phyloP scores from a whole-genome alignment of 2,888 invertebrate species.

The Drosophila pegasa region DNA sequence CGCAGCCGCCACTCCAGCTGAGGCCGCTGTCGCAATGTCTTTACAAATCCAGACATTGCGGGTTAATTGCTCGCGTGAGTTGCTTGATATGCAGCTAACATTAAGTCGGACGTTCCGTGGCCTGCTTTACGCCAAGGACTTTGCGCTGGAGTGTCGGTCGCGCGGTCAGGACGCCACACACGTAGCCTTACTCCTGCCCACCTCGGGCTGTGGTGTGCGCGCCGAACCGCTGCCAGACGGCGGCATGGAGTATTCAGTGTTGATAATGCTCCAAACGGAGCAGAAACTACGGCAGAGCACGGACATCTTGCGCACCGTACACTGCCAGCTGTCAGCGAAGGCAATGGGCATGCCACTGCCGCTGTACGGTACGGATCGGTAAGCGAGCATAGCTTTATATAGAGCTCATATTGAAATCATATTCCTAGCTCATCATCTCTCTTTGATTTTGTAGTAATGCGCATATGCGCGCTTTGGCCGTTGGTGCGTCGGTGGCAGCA shows the following conservation, averaged over 20 bases:
- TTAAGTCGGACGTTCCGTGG: conserved; percentile 88
- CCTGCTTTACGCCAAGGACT: conserved; percentile 90
- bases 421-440: background rate
- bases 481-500: conserved; percentile 37
- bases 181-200: conserved; percentile 81
- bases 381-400: background rate
- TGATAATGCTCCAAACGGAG: conserved; percentile 91
- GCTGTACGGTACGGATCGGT: conserved; percentile 58
- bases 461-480: conserved; percentile 67
- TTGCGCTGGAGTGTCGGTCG: conserved; percentile 89
- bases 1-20: conserved; percentile 1
- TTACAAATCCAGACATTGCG: conserved; percentile 86
- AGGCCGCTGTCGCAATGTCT: background rate
- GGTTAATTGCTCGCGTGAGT: conserved; percentile 88
- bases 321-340: conserved; percentile 85
- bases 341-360: conserved; percentile 82
- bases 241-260: conserved; percentile 88
- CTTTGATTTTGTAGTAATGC: conserved; percentile 42
- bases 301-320: conserved; percentile 88
- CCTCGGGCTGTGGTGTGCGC: conserved; percentile 88
- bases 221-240: conserved; percentile 86
- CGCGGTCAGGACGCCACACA: conserved; percentile 85
- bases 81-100: conserved; percentile 87
- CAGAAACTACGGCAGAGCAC: conserved; percentile 89
- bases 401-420: background rate